phyloP scores from a whole-genome alignment of 1,140 invertebrate species.

The Probaryconus sp. region DNA sequence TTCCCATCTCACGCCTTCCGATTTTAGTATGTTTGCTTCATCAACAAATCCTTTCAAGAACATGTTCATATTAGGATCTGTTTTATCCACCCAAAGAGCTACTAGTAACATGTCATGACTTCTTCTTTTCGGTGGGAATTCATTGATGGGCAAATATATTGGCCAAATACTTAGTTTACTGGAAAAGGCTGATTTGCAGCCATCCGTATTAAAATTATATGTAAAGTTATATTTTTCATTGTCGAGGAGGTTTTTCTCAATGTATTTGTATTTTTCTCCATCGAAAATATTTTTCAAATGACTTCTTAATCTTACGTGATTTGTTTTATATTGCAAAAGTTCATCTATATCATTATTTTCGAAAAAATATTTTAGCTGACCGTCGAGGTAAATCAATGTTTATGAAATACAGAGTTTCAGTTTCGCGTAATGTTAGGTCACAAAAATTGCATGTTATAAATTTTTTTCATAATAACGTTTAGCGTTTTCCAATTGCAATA shows the following conservation, averaged over 20 bases:
- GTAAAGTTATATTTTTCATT: too few species aligned
- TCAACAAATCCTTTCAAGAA: constrained; percentile 3
- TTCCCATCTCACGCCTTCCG: background rate
- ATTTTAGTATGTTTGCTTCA: background rate
- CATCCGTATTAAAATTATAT: too few species aligned
- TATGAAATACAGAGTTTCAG: constrained; percentile 2
- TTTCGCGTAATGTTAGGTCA: background rate
- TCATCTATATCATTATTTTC: constrained; percentile 22
- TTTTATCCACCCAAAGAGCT: constrained; percentile 3
- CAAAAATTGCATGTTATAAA: constrained; percentile 1
- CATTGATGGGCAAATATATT: too few species aligned
- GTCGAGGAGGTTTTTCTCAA: too few species aligned
- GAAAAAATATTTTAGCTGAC: constrained; percentile 10
- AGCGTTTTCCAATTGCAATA: constrained; percentile 1
- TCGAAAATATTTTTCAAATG: constrained; percentile 3
- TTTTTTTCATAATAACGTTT: background rate
- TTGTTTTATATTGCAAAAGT: background rate
- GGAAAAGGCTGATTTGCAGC: too few species aligned
- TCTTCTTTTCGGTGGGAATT: background rate
- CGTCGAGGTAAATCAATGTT: background rate
- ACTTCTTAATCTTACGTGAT: background rate
- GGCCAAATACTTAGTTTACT: too few species aligned
- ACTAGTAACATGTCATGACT: background rate
- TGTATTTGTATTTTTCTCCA: too few species aligned
- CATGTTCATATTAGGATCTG: constrained; percentile 1